Percentiles rank a stretch among this genome's conserved stretches.
phyloP scores from a whole-genome alignment of 1,140 invertebrate genomes.

The Drosophila orosa region DNA sequence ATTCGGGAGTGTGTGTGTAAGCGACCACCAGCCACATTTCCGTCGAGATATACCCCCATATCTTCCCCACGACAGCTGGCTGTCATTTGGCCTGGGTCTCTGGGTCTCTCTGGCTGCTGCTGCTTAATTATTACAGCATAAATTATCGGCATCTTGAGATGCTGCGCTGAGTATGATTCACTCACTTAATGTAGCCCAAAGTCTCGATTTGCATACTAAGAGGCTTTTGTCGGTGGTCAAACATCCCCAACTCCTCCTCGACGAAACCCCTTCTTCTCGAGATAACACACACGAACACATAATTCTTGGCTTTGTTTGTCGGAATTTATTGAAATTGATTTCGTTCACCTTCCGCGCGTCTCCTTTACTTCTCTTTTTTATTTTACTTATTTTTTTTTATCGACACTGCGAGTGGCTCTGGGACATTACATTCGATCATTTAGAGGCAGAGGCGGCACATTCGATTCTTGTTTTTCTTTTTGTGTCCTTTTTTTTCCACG shows the following conservation, averaged over 20 bases:
- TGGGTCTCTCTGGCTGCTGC: constrained; percentile 21
- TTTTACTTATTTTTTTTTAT: constrained; percentile 42
- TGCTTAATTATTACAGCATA: constrained; percentile 82
- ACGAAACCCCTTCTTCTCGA: constrained; percentile 11
- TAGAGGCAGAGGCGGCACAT: constrained; percentile 40
- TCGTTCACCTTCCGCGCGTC: constrained; percentile 19
- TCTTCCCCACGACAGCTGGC: constrained; percentile 49
- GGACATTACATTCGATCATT: constrained; percentile 58
- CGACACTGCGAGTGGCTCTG: constrained; percentile 39
- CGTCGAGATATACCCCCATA: constrained; percentile 34
- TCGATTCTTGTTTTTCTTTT: constrained; percentile 27
- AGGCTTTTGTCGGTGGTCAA: constrained; percentile 67
- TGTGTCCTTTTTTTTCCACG: constrained; percentile 54
- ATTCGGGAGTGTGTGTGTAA: constrained; percentile 27
- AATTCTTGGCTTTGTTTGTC: constrained; percentile 63
- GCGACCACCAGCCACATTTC: constrained; percentile 34
- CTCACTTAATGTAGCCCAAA: constrained; percentile 65
- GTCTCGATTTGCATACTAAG: constrained; percentile 78
- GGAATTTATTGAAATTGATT: constrained; percentile 61
- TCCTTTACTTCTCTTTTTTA: background rate
- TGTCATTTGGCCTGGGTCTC: constrained; percentile 56
- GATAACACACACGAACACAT: constrained; percentile 63
- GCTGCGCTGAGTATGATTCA: constrained; percentile 62
- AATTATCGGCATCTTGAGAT: constrained; percentile 77
- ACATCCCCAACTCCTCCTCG: background rate